Evolutionary conservation across 2,797 vertebrate species (phyloP), one percentile per base, ranked within the genome.

Genomic region (Myotis vivesi): DNA sequence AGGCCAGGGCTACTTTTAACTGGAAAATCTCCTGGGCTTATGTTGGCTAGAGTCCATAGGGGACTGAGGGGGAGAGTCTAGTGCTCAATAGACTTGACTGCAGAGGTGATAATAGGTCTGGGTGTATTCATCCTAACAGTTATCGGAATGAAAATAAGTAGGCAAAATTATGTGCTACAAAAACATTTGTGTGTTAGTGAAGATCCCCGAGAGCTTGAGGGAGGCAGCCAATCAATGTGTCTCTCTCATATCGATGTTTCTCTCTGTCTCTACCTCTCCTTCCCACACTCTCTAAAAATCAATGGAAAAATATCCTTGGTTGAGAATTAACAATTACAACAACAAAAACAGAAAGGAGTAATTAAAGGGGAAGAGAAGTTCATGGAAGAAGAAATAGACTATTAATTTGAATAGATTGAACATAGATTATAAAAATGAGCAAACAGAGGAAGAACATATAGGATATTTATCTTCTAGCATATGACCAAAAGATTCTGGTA

Each of bases 381-480:
- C 33, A 83, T 44, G 36, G 90, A 90, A 68, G 20, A 83, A 92
- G n/a, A 89, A 76, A 72, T 62, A 46, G 71, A 89, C 62, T 62
- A 59, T 25, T 33, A 85, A 41, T 22, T 62, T 89, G 33, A 89
- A 71, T 57, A 49, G 46, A 83, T 92, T 72, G 80, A 87, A 73
- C 38, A 66, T 49, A 92, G 49, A 44, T 95, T 80, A 69, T 22
- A 76, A 62, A 86, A 85, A 73, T 68, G 38, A 92, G 44, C 22
- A 77, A 64, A 49, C 15, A 5, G 25, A 92, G 49, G 51, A 91
- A 76, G 64, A 81, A 62, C 5, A 41, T 23, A 22, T 46, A 76
- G 44, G 62, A 30, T 89, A 46, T 89, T 71, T 90, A 66, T 71
- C 72, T 80, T 88, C 3, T 53, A 71, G 69, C 51, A 25, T 72